Evolutionary conservation across 2,888 invertebrate genomes (phyloP), one percentile per base, ranked within the genome.

Genomic region (Dasysyrphus tricinctus): DNA sequence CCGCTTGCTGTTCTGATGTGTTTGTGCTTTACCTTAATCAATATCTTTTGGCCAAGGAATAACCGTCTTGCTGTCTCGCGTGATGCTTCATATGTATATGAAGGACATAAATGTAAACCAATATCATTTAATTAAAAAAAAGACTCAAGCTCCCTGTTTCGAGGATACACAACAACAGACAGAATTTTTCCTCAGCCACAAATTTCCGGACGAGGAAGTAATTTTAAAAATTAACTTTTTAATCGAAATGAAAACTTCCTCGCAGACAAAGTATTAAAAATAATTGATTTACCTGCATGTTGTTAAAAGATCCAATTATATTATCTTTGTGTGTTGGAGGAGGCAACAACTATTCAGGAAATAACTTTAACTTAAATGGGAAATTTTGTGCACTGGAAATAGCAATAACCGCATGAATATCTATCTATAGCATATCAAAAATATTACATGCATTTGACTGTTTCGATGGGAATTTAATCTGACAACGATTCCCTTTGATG

Each of bases 121-220:
- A 63, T 63, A 63, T 63, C 63, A 63, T 63, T 63, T 63, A 63
- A 63, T 63, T 63, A 63, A 24, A 63, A 63, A 63, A 24, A 63
- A 63, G 44, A 63, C 63, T 63, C n/a, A 44, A 44, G 29, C 44
- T 44, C 63, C 24, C 29, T 32, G 63, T 44, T 29, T 63, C 44
- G 44, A 44, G 63, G 63, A 44, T 63, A 44, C 29, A 24, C 9
- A 24, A n/a, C 44, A 14, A 29, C 56, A 32, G 32, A 56, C 56
- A 56, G 56, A 56, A 56, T n/a, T 34, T 57, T 63, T 63, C 29
- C 24, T 29, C n/a, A 44, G 32, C 24, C 63, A 63, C 29, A 29
- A n/a, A 63, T 63, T 63, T 63, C 63, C 63, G 63, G 29, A 44
- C 37, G 29, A 44, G 44, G 63, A 63, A 63, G 63, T 44, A 63